Base-by-base conservation (phyloP, 1,140 invertebrate genomes). In the Campodea augens region DNA sequence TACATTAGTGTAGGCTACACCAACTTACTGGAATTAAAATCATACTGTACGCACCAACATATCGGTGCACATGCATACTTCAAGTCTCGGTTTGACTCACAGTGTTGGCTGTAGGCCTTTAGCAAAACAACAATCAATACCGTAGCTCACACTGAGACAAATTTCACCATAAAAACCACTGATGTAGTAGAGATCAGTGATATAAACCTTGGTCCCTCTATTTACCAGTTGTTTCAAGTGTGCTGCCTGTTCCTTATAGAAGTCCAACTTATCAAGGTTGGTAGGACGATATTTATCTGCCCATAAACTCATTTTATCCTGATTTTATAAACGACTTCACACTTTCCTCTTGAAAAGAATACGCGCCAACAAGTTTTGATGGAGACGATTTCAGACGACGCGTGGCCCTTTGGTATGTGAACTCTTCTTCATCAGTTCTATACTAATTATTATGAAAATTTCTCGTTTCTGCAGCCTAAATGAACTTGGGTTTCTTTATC, bases 251-350 rank as follows among this genome's bases (percentile, higher is more conserved):
- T 85, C 74, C 57, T 78, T 75, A 57, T 98, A 91, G 61, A 81
- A 98, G 67, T 93, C 89, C n/a, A 98, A 62, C 55, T 92, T 88
- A 39, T 67, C 60, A 13, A 98, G 66, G 54, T 78, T 75, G 51
- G 73, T 83, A 1, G 93, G 95, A 13, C 93, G 74, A 65, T 98
- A 82, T 70, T 98, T 98, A 66, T 98, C 93, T 23, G 92, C 89
- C 88, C 90, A 98, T 5, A 98, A 66, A 70, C 81, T 81, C 89
- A 91, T 91, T 62, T 65, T 70, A n/a, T n/a, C n/a, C n/a, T n/a
- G n/a, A n/a, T n/a, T n/a, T n/a, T n/a, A n/a, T n/a, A n/a, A n/a
- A n/a, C n/a, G n/a, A n/a, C n/a, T n/a, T n/a, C n/a, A n/a, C n/a
- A n/a, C n/a, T n/a, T n/a, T n/a, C n/a, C n/a, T n/a, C n/a, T n/a